phyloP scores from a whole-genome alignment of 2,888 invertebrate species.

The Synergus gifuensis region DNA sequence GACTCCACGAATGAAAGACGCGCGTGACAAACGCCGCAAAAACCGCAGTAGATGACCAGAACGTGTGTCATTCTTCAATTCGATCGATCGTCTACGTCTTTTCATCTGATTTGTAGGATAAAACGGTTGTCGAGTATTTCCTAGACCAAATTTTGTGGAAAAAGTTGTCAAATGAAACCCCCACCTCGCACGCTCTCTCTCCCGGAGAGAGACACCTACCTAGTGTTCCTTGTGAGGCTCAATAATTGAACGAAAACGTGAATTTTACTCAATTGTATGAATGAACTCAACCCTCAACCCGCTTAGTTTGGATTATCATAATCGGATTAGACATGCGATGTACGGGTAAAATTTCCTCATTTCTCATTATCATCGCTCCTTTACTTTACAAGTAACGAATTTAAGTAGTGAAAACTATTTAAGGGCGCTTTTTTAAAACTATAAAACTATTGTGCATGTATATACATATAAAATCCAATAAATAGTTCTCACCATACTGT shows the following conservation, averaged over 20 bases:
- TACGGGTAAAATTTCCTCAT: constrained; percentile 10
- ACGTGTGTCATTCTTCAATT: constrained; percentile 52
- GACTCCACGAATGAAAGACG: constrained; percentile 48
- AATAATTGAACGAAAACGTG: too few species aligned
- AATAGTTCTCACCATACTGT: too few species aligned
- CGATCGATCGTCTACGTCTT: constrained; percentile 23
- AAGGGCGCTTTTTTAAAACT: background rate
- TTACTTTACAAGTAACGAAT: background rate
- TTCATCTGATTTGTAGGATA: constrained; percentile 1
- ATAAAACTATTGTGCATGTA: too few species aligned
- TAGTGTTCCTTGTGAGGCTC: too few species aligned
- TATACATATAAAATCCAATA: too few species aligned
- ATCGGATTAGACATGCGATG: too few species aligned
- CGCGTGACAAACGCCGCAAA: constrained; percentile 45
- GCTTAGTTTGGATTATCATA: too few species aligned
- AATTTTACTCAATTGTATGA: too few species aligned
- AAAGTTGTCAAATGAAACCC: constrained; percentile 46
- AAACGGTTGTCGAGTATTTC: constrained; percentile 41
- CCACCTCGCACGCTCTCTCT: too few species aligned
- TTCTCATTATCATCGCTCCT: constrained; percentile 20
- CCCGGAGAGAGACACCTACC: too few species aligned
- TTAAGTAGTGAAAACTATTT: background rate
- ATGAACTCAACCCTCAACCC: too few species aligned
- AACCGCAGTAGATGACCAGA: constrained; percentile 44
- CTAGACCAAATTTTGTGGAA: constrained; percentile 49